Evolutionary conservation across 1,140 invertebrate genomes (phyloP), one percentile per base, ranked within the genome.

Genomic region (Trachymyrmex septentrionalis): DNA sequence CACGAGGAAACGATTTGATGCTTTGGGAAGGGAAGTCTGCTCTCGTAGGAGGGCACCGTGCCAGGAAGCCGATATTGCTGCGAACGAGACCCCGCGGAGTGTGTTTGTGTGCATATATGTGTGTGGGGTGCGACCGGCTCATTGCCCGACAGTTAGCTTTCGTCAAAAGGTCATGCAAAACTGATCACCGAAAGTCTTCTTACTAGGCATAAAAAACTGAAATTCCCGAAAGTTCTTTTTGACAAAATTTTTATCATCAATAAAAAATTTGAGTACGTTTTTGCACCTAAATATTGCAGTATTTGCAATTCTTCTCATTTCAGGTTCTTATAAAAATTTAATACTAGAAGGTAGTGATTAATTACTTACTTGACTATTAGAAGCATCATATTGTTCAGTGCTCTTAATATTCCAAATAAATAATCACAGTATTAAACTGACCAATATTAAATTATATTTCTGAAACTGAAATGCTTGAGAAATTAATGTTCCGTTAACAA

Each of bases 1-100:
- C 87, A 91, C 87, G 90, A 85, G 87, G 87, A 91, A 91, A 91
- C 90, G 87, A 91, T 91, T 89, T 91, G 90, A 91, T 86, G 89
- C 89, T 91, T 91, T 91, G 90, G 90, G 90, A 91, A 91, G 90
- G 90, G 90, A 91, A 91, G 90, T 91, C 89, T 91, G 87, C 90
- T 90, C 89, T 91, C 85, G 89, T 89, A 91, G 87, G 82, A 91
- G 89, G 90, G 89, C 87, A 91, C 87, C 85, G 90, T 87, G 90
- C 85, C 90, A 91, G 90, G 90, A 91, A 91, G 90, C 90, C 89
- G 87, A 91, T 89, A 89, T 91, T 91, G 87, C 85, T 85, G 87
- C 72, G 64, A 72, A 89, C 89, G 87, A 90, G 78, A 82, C 66
- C 86, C 84, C 82, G 77, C 53, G 44, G 82, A 67, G 30, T 55